Percentiles rank a stretch among this genome's conserved stretches.
Evolutionary conservation across 2,113 vertebrate genomes (phyloP).

Genomic region (Oncorhynchus keta): DNA sequence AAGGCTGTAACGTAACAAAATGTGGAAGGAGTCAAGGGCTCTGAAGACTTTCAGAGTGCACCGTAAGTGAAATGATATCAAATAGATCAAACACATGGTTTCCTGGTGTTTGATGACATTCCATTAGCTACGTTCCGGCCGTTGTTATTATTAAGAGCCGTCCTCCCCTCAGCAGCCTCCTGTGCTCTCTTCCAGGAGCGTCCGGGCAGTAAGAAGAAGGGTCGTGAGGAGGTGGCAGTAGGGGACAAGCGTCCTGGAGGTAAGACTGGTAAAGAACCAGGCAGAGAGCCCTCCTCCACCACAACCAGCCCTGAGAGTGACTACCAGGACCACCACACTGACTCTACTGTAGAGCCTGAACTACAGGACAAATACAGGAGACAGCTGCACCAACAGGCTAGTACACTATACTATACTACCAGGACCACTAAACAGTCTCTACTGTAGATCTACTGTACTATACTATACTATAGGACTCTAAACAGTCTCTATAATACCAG

Average conservation of each 20-base stretch:
- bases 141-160: too few species aligned
- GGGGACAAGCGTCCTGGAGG: background rate
- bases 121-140: too few species aligned
- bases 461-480: background rate
- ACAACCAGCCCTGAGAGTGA: background rate
- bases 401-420: background rate
- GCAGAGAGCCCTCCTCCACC: background rate
- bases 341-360: background rate
- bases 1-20: too few species aligned
- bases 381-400: slow-evolving; percentile 52
- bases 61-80: too few species aligned
- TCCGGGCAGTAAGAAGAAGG: slow-evolving; percentile 63
- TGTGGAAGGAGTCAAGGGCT: too few species aligned
- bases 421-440: background rate
- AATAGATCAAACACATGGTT: too few species aligned
- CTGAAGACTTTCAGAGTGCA: too few species aligned
- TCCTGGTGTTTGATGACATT: too few species aligned
- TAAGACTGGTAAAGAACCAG: slow-evolving; percentile 8
- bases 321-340: background rate
- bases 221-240: background rate
- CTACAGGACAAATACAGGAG: slow-evolving; percentile 31
- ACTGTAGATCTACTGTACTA: background rate
- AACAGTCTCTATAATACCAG: background rate
- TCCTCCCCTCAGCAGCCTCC: slow-evolving; percentile 8
- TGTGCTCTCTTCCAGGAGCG: slow-evolving; percentile 55